phyloP scores from a whole-genome alignment of 2,113 vertebrate genomes.

The Cercocebus atys region DNA sequence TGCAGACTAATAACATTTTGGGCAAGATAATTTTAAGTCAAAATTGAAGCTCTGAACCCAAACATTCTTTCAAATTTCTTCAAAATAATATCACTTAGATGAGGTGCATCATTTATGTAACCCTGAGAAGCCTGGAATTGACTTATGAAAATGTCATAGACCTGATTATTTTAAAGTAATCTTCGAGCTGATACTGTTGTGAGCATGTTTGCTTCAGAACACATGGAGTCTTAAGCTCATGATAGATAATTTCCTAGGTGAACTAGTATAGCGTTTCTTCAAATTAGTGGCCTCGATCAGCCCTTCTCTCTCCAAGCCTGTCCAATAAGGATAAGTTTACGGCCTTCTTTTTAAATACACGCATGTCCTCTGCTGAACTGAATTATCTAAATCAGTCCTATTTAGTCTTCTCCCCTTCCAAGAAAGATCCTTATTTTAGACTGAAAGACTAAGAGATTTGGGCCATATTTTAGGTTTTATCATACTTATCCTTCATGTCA shows the following conservation, averaged over 20 bases:
- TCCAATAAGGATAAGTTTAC: constrained; percentile 63
- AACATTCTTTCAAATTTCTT: constrained; percentile 21
- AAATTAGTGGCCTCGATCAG: constrained; percentile 68
- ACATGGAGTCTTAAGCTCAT: neutral
- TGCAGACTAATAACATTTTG: neutral
- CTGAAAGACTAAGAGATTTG: neutral
- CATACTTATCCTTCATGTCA: neutral
- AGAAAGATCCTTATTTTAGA: constrained; percentile 44
- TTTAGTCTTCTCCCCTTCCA: constrained; percentile 43
- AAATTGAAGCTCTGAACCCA: neutral
- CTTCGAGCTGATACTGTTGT: neutral
- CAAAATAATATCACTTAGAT: neutral
- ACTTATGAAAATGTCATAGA: neutral
- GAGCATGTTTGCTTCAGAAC: neutral
- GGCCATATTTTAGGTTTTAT: neutral
- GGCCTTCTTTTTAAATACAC: constrained; percentile 37
- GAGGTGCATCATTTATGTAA: neutral
- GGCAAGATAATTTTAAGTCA: constrained; percentile 15
- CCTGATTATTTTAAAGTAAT: neutral
- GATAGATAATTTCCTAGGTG: constrained; percentile 49
- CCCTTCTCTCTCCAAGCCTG: constrained; percentile 53
- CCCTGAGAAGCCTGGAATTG: neutral
- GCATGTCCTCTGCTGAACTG: constrained; percentile 51
- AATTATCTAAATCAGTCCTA: constrained; percentile 45
- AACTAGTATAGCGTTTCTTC: constrained; percentile 51